A percentile compares a stretch with the other conserved stretches of the same genome.
Evolutionary conservation across 2,113 vertebrate genomes (phyloP).

Genomic region (Syngnathus typhle): DNA sequence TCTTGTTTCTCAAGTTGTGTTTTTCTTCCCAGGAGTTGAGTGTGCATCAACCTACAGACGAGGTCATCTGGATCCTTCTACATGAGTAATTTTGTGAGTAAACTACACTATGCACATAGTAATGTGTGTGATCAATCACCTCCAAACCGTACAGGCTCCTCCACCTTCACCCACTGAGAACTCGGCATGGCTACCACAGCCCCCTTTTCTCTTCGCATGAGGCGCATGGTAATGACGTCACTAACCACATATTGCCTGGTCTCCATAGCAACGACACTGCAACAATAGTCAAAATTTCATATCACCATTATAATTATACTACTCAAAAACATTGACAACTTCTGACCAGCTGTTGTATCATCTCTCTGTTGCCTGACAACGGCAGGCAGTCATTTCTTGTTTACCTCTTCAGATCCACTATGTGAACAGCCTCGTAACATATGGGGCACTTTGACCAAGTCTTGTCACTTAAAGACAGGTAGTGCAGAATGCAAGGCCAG

Average conservation of each 20-base stretch:
- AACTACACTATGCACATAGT: background rate
- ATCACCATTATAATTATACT: background rate
- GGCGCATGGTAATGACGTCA: constrained; percentile 89
- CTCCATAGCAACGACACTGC: constrained; percentile 92
- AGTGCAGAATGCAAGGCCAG: constrained; percentile 97
- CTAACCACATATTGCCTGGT: constrained; percentile 85
- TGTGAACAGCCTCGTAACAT: constrained; percentile 89
- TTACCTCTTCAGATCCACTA: constrained; percentile 92
- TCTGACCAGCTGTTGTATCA: background rate
- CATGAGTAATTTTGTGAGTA: background rate
- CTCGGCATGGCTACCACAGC: constrained; percentile 89
- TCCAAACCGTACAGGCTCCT: constrained; percentile 85
- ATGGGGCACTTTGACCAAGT: constrained; percentile 97
- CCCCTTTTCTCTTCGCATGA: constrained; percentile 94
- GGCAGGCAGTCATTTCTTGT: background rate
- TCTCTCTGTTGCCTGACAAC: background rate
- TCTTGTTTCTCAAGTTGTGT: background rate
- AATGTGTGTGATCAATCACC: constrained; percentile 65
- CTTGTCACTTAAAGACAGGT: constrained; percentile 90
- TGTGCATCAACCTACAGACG: background rate
- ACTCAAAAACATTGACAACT: background rate
- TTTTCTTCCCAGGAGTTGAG: background rate
- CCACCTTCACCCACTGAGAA: constrained; percentile 88
- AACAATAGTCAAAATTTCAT: background rate
- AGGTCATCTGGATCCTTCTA: background rate